phyloP scores from a whole-genome alignment of 2,888 invertebrate genomes.

The Orgyia antiqua region DNA sequence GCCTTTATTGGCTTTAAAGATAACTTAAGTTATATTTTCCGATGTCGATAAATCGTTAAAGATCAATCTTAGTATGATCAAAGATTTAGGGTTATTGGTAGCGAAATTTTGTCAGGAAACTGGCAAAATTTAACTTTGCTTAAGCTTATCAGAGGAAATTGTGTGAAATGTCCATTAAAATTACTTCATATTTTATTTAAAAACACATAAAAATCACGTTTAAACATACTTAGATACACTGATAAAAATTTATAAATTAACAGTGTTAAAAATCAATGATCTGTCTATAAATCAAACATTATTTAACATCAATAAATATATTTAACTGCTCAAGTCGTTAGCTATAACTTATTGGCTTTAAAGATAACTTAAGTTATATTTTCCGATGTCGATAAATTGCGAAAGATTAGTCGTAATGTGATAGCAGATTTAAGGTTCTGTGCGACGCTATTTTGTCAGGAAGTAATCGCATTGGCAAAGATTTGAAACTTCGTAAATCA shows the following conservation, averaged over 20 bases:
- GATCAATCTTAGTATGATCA: conserved; percentile 29
- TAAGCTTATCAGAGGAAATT: too few relatives aligned
- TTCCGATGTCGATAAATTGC: conserved; percentile 22
- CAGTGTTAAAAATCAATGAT: too few relatives aligned
- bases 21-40: conserved; percentile 26
- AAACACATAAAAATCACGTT: too few relatives aligned
- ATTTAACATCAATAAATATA: conserved; percentile 1
- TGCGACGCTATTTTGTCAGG: conserved; percentile 9
- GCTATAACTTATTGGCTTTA: conserved; percentile 25
- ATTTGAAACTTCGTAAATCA: background rate
- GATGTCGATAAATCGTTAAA: conserved; percentile 21
- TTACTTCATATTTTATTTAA: too few relatives aligned
- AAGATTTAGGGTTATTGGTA: conserved; percentile 19
- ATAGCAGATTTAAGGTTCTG: conserved; percentile 22
- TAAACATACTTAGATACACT: too few relatives aligned
- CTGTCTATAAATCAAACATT: background rate
- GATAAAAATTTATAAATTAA: too few relatives aligned
- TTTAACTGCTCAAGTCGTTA: conserved; percentile 14
- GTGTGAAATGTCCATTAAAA: too few relatives aligned
- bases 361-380: conserved; percentile 28
- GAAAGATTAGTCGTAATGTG: conserved; percentile 27
- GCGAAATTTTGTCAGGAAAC: conserved; percentile 9
- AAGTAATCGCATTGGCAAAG: conserved; percentile 4
- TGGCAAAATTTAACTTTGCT: too few relatives aligned
- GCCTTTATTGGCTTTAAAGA: conserved; percentile 26